Percentiles rank a stretch among this genome's conserved stretches.
phyloP scores from a whole-genome alignment of 2,888 invertebrate species.

The Drosophila limbata region DNA sequence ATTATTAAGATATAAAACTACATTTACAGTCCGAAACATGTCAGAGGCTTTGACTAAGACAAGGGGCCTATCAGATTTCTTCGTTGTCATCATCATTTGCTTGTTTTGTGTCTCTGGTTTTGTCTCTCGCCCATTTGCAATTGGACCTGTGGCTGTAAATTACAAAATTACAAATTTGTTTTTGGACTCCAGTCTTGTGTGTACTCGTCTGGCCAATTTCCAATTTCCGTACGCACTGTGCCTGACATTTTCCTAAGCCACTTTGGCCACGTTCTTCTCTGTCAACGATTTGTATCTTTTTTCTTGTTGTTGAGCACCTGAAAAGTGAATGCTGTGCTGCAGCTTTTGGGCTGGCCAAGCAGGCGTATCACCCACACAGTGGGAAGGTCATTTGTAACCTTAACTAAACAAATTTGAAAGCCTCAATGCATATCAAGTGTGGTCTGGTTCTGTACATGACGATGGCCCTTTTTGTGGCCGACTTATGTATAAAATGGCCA shows the following conservation, averaged over 20 bases:
- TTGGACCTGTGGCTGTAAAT: constrained; percentile 37
- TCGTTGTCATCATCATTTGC: constrained; percentile 15
- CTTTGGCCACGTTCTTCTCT: constrained; percentile 27
- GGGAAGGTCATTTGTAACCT: constrained; percentile 81
- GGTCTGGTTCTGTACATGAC: constrained; percentile 56
- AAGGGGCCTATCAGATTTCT: constrained; percentile 21
- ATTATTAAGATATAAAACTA: constrained; percentile 2
- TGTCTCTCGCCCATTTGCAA: constrained; percentile 23
- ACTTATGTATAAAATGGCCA: constrained; percentile 62
- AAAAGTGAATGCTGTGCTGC: constrained; percentile 70
- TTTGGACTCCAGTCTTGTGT: constrained; percentile 18
- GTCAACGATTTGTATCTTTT: not conserved
- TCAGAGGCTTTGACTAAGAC: constrained; percentile 19
- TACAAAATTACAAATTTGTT: constrained; percentile 63
- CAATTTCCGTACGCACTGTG: constrained; percentile 53
- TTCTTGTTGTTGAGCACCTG: constrained; percentile 17
- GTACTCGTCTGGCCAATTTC: constrained; percentile 44
- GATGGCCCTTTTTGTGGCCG: constrained; percentile 40
- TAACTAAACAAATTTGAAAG: constrained; percentile 82
- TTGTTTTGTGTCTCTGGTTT: constrained; percentile 17
- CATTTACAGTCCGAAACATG: constrained; percentile 13
- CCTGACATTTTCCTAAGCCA: constrained; percentile 47
- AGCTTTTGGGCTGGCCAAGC: constrained; percentile 45
- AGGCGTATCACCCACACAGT: constrained; percentile 50
- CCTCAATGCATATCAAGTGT: constrained; percentile 70